phyloP scores from a whole-genome alignment of 2,113 vertebrate genomes.

The Thalassarche chlororhynchos region DNA sequence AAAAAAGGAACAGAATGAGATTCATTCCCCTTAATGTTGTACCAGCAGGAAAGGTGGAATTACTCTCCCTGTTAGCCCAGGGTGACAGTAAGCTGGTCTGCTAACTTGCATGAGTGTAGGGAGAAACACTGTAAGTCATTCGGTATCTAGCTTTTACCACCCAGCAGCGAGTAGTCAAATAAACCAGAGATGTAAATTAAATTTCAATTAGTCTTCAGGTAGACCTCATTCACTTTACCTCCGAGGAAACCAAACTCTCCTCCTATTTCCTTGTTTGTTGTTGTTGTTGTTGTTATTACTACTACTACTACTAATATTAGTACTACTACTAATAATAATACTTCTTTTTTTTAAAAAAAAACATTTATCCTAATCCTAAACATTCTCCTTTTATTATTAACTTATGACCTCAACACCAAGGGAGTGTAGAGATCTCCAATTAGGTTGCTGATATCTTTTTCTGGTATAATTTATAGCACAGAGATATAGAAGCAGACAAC shows the following conservation, averaged over 20 bases:
- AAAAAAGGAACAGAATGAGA: conserved; percentile 39
- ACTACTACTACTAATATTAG: background rate
- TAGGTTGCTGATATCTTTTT: background rate
- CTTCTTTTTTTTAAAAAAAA: background rate
- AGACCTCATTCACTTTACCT: background rate
- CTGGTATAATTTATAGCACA: background rate
- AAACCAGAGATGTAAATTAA: conserved; percentile 33
- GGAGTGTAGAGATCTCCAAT: background rate
- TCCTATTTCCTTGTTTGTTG: background rate
- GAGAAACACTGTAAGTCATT: background rate
- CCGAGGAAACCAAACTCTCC: background rate
- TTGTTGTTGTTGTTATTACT: background rate
- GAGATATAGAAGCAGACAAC: background rate
- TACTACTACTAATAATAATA: background rate
- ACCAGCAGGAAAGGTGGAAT: conserved; percentile 18
- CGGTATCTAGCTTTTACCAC: background rate
- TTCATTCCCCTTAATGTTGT: conserved; percentile 58
- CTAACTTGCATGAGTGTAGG: background rate
- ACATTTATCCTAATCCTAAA: background rate
- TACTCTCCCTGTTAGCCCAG: conserved; percentile 20
- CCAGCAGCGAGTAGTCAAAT: background rate
- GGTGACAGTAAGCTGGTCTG: conserved; percentile 18
- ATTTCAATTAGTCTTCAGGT: conserved; percentile 36
- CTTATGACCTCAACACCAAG: background rate
- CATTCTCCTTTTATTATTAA: background rate